A percentile compares a stretch with the other conserved stretches of the same genome.
These are phyloP conservation scores for Crotophaga sulcirostris DNA, from an alignment of 2,113 vertebrate genomes.

Conservation along the genomic window DNA sequence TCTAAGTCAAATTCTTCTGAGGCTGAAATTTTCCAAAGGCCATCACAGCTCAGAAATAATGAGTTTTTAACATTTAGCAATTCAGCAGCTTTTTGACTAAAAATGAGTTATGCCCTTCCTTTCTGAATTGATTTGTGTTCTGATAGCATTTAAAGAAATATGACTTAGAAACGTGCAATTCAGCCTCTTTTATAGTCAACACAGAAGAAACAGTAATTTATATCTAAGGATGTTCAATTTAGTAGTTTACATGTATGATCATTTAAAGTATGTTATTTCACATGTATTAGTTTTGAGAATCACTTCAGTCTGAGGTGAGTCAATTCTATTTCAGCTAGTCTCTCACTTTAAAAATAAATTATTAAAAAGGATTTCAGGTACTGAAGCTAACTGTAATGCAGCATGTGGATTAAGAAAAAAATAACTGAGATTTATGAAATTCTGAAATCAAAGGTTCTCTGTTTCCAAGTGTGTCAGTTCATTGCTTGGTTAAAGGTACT, in stretches of 20 bases:
- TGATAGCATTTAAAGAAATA: background rate
- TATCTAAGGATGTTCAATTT: background rate
- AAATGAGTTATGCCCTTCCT: background rate
- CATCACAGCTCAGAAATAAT: background rate
- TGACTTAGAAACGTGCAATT: background rate
- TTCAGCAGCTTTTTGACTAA: background rate
- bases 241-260: background rate
- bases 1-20: background rate
- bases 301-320: background rate
- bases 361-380: background rate
- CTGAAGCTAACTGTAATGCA: background rate
- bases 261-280: background rate
- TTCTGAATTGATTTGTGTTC: background rate
- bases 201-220: background rate
- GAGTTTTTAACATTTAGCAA: background rate
- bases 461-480: background rate
- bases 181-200: background rate
- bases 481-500: background rate
- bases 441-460: constrained; percentile 14
- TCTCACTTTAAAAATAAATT: background rate
- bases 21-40: background rate
- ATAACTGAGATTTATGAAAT: background rate
- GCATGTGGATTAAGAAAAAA: background rate
- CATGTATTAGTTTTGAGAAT: background rate
- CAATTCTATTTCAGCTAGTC: background rate